Evolutionary conservation across 2,113 vertebrate species (phyloP).

Genomic region (Vombatus ursinus): DNA sequence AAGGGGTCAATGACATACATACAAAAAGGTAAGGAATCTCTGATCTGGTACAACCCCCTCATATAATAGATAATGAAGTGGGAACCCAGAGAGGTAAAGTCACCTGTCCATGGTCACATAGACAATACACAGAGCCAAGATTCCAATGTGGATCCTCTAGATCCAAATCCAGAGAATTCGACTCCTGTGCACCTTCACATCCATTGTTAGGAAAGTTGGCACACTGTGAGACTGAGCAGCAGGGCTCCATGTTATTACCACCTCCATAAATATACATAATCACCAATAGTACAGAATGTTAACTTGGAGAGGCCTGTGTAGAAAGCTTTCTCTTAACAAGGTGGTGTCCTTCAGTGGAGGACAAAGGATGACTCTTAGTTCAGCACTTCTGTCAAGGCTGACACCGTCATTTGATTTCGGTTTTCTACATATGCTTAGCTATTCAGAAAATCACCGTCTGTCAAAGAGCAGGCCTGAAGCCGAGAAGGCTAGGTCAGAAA

Average conservation of each 20-base stretch:
- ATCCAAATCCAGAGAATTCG: background rate
- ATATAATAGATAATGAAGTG: background rate
- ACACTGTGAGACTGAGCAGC: constrained; percentile 39
- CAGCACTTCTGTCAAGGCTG: constrained; percentile 98
- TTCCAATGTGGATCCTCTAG: background rate
- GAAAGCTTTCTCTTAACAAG: constrained; percentile 83
- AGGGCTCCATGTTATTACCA: constrained; percentile 52
- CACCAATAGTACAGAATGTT: constrained; percentile 66
- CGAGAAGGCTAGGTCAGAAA: constrained; percentile 76
- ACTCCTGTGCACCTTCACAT: background rate
- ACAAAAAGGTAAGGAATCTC: background rate
- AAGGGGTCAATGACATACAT: background rate
- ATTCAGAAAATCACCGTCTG: constrained; percentile 89
- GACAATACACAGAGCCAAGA: background rate
- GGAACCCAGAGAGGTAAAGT: background rate
- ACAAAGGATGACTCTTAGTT: constrained; percentile 89
- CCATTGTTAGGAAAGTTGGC: constrained; percentile 30
- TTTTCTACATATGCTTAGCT: constrained; percentile 98
- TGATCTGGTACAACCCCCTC: background rate
- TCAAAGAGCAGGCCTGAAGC: constrained; percentile 78
- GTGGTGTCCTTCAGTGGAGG: constrained; percentile 86
- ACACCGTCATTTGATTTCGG: constrained; percentile 95
- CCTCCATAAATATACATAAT: constrained; percentile 71
- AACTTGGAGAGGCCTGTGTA: constrained; percentile 72
- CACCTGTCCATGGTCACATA: background rate